These are phyloP conservation scores for Psittacula cyanocephala DNA, from an alignment of 2,113 vertebrate species.

Conservation along the genomic window DNA sequence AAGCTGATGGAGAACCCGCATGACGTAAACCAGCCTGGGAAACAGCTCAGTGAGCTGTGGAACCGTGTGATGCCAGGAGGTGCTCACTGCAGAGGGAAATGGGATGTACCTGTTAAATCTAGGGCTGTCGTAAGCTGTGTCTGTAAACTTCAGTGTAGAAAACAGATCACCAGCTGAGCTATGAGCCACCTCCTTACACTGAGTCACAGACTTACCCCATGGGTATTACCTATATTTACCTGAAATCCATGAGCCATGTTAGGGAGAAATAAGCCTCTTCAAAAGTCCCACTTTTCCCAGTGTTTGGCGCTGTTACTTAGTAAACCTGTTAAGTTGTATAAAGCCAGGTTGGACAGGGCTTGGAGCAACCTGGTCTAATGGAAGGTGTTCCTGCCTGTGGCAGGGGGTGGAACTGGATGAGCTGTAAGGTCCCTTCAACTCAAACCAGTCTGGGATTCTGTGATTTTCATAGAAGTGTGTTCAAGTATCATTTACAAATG, in stretches of 20 bases:
- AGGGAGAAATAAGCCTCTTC: not conserved
- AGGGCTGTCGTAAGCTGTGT: rapidly evolving
- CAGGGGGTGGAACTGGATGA: not conserved
- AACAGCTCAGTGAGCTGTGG: not conserved
- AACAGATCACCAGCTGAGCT: not conserved
- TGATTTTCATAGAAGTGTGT: not conserved
- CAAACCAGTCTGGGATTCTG: not conserved
- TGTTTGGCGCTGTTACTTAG: not conserved
- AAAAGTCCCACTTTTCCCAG: not conserved
- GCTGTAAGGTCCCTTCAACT: not conserved
- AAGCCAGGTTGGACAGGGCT: not conserved
- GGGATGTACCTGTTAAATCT: not conserved
- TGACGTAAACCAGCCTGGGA: not conserved
- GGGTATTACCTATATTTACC: not conserved
- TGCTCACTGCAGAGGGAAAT: not conserved
- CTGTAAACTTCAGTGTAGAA: not conserved
- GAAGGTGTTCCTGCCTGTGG: not conserved
- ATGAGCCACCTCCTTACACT: rapidly evolving
- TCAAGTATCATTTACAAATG: not conserved
- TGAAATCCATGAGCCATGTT: not conserved
- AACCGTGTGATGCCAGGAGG: not conserved
- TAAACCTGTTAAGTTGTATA: not conserved
- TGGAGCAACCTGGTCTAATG: not conserved
- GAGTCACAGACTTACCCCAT: not conserved
- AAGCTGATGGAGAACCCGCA: not conserved